Conservation (phyloP, 35 echinoderm and acorn worm genomes). For the Anneissia japonica region DNA sequence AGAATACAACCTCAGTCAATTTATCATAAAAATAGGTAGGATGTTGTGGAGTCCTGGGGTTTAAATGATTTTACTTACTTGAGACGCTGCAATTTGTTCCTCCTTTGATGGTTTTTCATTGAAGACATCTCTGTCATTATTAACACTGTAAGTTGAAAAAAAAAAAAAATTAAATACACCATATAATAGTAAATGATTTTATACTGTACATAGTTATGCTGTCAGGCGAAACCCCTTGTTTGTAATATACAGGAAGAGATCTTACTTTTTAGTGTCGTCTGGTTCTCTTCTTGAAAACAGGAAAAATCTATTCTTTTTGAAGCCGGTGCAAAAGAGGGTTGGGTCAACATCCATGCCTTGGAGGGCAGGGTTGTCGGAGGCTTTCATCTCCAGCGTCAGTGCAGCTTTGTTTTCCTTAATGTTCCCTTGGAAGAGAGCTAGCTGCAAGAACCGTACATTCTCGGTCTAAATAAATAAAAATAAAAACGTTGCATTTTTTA, state of each 20-base stretch:
- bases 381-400: conserved; percentile 85
- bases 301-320: conserved; percentile 97
- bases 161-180: conserved; percentile 10
- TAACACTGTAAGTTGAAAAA: conserved; percentile 47
- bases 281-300: conserved; percentile 74
- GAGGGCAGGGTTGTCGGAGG: conserved; percentile 82
- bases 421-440: conserved; percentile 66
- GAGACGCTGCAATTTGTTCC: conserved; percentile 91
- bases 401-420: conserved; percentile 53
- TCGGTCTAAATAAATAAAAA: conserved; percentile 54
- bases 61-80: conserved; percentile 29
- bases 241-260: background rate
- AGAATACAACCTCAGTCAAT: no score
- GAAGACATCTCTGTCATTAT: conserved; percentile 94
- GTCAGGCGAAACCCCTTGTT: no score
- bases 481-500: background rate
- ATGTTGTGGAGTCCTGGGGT: no score
- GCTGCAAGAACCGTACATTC: conserved; percentile 84
- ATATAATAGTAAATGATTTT: no score
- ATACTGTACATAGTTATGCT: no score
- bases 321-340: conserved; percentile 84
- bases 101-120: conserved; percentile 99
- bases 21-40: no score
- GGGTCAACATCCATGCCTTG: conserved; percentile 48
- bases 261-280: conserved; percentile 81